These are phyloP conservation scores for Caranx melampygus DNA, from an alignment of 2,113 vertebrate genomes.

Conservation along the genomic window DNA sequence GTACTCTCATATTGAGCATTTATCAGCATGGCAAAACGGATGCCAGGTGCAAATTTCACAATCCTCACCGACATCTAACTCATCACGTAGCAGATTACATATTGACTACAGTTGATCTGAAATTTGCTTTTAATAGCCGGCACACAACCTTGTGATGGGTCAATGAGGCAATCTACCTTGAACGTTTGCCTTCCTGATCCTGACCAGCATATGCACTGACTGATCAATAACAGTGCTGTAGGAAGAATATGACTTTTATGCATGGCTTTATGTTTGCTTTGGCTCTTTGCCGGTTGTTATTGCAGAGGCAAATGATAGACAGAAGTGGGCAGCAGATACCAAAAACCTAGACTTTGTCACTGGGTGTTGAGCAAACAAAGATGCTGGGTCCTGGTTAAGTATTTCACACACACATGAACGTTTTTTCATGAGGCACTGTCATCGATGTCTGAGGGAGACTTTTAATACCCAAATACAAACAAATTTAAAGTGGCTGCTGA, in stretches of 20 bases:
- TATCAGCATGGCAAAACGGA: neutral
- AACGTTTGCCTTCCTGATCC: neutral
- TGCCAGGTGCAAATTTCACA: conserved; percentile 47
- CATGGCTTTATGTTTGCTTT: conserved; percentile 2
- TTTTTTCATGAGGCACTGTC: conserved; percentile 23
- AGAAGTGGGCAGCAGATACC: neutral
- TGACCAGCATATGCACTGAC: neutral
- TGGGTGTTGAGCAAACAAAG: conserved; percentile 50
- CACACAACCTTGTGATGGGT: conserved; percentile 22
- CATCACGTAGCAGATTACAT: conserved; percentile 72
- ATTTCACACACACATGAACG: conserved; percentile 21
- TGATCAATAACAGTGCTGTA: neutral
- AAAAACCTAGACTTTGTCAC: conserved; percentile 46
- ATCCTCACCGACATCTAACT: conserved; percentile 20
- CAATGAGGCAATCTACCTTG: neutral
- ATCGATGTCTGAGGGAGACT: neutral
- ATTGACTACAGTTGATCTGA: conserved; percentile 65
- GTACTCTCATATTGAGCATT: neutral
- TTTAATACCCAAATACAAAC: neutral
- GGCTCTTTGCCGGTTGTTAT: neutral
- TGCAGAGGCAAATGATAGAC: conserved; percentile 28
- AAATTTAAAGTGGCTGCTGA: neutral
- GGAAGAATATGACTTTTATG: neutral
- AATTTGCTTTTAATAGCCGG: conserved; percentile 22
- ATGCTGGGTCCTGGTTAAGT: neutral